These are phyloP conservation scores for Eupithecia pulchellata DNA, from an alignment of 2,888 invertebrate species.

Conservation along the genomic window DNA sequence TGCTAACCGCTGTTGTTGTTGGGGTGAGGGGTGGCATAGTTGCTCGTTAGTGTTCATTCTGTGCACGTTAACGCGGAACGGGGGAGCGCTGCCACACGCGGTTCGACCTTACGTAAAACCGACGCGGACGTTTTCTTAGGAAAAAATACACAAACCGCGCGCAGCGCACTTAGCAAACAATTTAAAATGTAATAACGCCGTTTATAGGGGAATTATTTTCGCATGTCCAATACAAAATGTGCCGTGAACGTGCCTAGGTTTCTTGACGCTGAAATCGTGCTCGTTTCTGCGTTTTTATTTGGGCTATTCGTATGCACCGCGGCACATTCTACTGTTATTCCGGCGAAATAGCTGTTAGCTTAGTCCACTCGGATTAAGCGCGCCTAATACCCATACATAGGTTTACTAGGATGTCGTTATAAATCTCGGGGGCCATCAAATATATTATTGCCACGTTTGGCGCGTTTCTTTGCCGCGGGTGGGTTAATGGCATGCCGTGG, in stretches of 20 bases:
- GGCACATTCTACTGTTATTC: conserved; percentile 68
- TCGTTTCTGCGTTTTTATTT: conserved; percentile 54
- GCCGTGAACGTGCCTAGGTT: conserved; percentile 58
- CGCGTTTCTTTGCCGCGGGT: conserved; percentile 26
- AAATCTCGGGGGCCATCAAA: conserved; percentile 44
- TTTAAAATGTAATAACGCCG: conserved; percentile 44
- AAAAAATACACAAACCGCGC: conserved; percentile 31
- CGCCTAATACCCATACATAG: conserved; percentile 54
- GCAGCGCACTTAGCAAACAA: conserved; percentile 34
- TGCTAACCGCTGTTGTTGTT: conserved; percentile 3
- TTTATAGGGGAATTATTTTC: conserved; percentile 47
- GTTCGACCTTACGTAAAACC: conserved; percentile 26
- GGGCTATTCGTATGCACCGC: conserved; percentile 70
- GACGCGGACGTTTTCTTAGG: conserved; percentile 30
- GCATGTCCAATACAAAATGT: conserved; percentile 49
- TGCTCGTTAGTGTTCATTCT: conserved; percentile 21
- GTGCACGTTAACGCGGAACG: conserved; percentile 15
- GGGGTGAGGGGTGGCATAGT: conserved; percentile 7
- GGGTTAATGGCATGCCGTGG: conserved; percentile 44
- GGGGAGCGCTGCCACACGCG: conserved; percentile 2
- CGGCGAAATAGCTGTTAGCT: conserved; percentile 69
- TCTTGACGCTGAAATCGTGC: conserved; percentile 55
- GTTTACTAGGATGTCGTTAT: conserved; percentile 45
- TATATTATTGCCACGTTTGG: conserved; percentile 47
- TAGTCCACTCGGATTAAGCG: conserved; percentile 49